phyloP scores from a whole-genome alignment of 1,140 invertebrate genomes.

The Paralvinella palmiformis region DNA sequence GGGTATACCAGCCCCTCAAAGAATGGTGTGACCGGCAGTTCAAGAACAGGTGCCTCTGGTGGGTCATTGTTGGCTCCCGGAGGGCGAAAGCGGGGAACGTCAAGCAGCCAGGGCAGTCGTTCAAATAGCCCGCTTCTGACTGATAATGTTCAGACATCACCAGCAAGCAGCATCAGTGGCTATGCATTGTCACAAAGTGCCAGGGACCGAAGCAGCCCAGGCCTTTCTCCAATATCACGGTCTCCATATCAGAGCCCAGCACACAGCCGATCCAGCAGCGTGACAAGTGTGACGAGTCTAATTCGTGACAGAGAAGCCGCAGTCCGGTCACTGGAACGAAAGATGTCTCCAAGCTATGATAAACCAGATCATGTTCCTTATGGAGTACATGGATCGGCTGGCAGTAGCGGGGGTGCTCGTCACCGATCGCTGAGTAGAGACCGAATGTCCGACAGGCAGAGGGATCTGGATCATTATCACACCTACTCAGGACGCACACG shows the following conservation, averaged over 20 bases:
- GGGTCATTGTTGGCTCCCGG: too few species aligned
- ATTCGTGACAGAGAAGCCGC: background rate
- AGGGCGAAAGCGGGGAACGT: too few species aligned
- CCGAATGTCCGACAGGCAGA: background rate
- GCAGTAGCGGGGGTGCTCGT: slow-evolving; percentile 27
- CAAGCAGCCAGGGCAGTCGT: slow-evolving; percentile 6
- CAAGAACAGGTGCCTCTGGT: too few species aligned
- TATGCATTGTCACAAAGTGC: too few species aligned
- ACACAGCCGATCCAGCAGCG: slow-evolving; percentile 25
- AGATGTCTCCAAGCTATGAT: slow-evolving; percentile 1
- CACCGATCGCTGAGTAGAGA: slow-evolving; percentile 40
- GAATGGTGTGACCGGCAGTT: too few species aligned
- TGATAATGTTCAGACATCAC: background rate
- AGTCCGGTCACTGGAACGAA: slow-evolving; percentile 17
- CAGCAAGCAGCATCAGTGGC: background rate
- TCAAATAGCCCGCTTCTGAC: background rate
- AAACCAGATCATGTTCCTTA: slow-evolving; percentile 9
- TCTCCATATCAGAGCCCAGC: slow-evolving; percentile 14
- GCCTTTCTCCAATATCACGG: background rate
- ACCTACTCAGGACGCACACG: background rate
- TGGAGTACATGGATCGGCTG: slow-evolving; percentile 13
- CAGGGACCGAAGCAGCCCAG: too few species aligned
- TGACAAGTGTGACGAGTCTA: slow-evolving; percentile 24
- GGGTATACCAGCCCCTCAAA: too few species aligned
- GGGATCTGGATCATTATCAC: background rate